A percentile compares a stretch with the other conserved stretches of the same genome.
Conservation (phyloP, 2,888 invertebrate species). For the Ennomos quercinarius region DNA sequence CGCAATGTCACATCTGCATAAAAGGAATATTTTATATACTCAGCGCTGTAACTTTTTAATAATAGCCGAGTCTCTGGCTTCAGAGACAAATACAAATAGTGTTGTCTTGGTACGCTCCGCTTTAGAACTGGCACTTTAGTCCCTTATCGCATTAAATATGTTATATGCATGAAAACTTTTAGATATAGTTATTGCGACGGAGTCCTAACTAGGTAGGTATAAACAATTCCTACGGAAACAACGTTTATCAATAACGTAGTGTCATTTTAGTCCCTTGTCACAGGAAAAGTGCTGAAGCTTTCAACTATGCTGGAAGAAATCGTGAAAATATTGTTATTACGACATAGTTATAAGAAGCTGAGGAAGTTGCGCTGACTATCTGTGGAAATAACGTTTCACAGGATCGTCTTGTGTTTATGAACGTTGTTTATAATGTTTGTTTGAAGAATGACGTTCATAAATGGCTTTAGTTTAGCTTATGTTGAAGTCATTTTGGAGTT, state of each 20-base stretch:
- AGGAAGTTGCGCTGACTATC: neutral
- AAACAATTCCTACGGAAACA: constrained; percentile 1
- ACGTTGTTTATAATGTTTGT: constrained; percentile 12
- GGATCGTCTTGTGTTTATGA: constrained; percentile 11
- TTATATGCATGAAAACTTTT: neutral
- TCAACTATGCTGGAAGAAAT: neutral
- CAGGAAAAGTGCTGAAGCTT: neutral
- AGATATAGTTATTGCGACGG: neutral
- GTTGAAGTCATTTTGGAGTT: neutral
- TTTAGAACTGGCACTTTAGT: constrained; percentile 27
- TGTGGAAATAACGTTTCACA: constrained; percentile 19
- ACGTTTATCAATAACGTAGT: neutral
- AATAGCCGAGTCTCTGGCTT: constrained; percentile 48
- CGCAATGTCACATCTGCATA: constrained; percentile 33
- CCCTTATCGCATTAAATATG: constrained; percentile 5
- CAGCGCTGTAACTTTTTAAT: constrained; percentile 53
- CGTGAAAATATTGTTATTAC: neutral
- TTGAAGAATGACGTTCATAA: constrained; percentile 11
- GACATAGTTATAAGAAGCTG: constrained; percentile 3
- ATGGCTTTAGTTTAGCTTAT: constrained; percentile 2
- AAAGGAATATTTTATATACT: constrained; percentile 35
- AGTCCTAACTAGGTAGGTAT: neutral
- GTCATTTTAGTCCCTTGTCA: neutral
- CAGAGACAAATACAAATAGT: constrained; percentile 56
- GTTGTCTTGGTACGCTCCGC: constrained; percentile 47